phyloP scores from a whole-genome alignment of 2,888 invertebrate genomes.

The Idaea straminata region DNA sequence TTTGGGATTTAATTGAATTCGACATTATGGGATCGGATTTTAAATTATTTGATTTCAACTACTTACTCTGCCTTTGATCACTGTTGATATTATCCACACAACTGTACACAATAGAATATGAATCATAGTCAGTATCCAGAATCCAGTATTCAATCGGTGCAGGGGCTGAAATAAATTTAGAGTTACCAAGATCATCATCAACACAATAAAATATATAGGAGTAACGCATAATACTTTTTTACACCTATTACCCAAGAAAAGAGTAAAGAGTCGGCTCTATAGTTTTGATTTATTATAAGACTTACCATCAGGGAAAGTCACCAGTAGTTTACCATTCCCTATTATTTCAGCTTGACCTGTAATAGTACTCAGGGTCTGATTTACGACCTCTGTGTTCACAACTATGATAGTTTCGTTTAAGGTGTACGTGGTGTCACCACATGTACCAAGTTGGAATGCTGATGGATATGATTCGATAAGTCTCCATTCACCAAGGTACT shows the following conservation, averaged over 20 bases:
- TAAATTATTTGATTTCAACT: not conserved
- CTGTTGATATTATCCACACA: not conserved
- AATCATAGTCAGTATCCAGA: not conserved
- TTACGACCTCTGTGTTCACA: constrained; percentile 56
- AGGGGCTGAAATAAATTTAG: constrained; percentile 22
- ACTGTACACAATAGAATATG: not conserved
- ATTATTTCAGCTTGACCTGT: constrained; percentile 73
- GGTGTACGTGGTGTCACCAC: constrained; percentile 63
- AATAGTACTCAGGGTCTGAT: constrained; percentile 68
- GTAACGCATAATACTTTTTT: no score
- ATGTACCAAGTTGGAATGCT: constrained; percentile 41
- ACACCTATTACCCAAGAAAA: no score
- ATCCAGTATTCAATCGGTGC: not conserved
- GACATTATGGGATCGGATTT: no score
- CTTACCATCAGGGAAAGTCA: constrained; percentile 55
- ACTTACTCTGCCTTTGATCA: not conserved
- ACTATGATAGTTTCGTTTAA: constrained; percentile 43
- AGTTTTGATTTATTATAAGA: constrained; percentile 20
- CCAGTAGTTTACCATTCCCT: constrained; percentile 75
- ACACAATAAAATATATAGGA: not conserved
- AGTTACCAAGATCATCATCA: not conserved
- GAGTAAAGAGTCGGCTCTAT: no score
- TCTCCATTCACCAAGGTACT: constrained; percentile 47
- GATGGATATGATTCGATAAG: constrained; percentile 40
- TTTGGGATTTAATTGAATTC: no score